Evolutionary conservation across 1,140 invertebrate species (phyloP).

Genomic region (Zaprionus vittiger): DNA sequence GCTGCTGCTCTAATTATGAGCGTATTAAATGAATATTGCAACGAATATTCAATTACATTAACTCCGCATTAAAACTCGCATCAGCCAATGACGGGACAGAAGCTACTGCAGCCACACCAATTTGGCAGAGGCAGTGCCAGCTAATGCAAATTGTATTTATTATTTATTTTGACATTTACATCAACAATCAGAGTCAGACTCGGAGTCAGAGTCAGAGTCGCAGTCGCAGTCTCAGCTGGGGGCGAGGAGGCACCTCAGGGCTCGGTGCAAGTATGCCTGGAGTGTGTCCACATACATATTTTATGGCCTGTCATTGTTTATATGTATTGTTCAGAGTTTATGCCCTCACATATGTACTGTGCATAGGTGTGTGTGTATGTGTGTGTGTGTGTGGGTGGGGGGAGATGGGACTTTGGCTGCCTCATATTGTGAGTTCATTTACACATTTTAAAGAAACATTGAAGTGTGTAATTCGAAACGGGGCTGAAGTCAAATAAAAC

Average conservation of each 20-base stretch:
- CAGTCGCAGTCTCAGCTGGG: not conserved
- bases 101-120: slow-evolving; percentile 22
- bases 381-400: slow-evolving; percentile 8
- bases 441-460: slow-evolving; percentile 77
- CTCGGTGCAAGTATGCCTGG: slow-evolving; percentile 52
- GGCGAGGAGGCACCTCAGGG: slow-evolving; percentile 16
- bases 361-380: not conserved
- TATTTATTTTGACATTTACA: slow-evolving; percentile 79
- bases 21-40: slow-evolving; percentile 67
- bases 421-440: slow-evolving; percentile 72
- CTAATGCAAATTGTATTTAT: slow-evolving; percentile 62
- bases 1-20: slow-evolving; percentile 54
- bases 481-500: slow-evolving; percentile 59
- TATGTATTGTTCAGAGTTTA: slow-evolving; percentile 53
- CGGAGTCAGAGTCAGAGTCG: slow-evolving; percentile 35
- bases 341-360: slow-evolving; percentile 12
- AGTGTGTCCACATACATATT: slow-evolving; percentile 71
- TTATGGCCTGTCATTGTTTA: slow-evolving; percentile 75
- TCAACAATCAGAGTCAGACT: slow-evolving; percentile 67
- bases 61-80: slow-evolving; percentile 53
- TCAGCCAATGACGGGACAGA: slow-evolving; percentile 1
- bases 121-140: slow-evolving; percentile 5
- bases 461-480: slow-evolving; percentile 69
- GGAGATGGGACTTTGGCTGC: slow-evolving; percentile 8
- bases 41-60: slow-evolving; percentile 69